phyloP scores from a whole-genome alignment of 2,888 invertebrate species.

The Oligia fasciuncula region DNA sequence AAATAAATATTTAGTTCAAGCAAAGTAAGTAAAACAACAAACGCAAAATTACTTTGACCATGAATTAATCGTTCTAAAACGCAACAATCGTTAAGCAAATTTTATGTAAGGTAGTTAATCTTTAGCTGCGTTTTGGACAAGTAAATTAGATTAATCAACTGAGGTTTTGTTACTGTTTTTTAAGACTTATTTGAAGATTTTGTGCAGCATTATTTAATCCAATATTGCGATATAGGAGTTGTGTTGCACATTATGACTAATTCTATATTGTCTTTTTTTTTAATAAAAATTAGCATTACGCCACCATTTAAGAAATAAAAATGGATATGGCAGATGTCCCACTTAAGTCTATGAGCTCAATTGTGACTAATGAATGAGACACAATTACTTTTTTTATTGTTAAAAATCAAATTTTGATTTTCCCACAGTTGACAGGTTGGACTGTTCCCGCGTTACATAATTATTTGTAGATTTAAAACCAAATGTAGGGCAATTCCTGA shows the following conservation, averaged over 20 bases:
- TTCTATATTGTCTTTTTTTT: not conserved
- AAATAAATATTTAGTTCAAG: slow-evolving; percentile 1
- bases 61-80: slow-evolving; percentile 33
- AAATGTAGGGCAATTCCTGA: not conserved
- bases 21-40: not conserved
- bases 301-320: no score
- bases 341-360: not conserved
- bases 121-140: slow-evolving; percentile 1
- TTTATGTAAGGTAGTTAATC: not conserved
- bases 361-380: no score
- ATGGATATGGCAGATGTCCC: not conserved
- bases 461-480: not conserved
- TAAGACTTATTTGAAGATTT: not conserved
- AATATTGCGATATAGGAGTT: not conserved
- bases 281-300: not conserved
- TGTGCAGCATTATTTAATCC: not conserved
- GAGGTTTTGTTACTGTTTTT: not conserved
- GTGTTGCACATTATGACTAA: not conserved
- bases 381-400: no score
- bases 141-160: not conserved
- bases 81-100: slow-evolving; percentile 16
- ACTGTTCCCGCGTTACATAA: not conserved
- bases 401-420: no score
- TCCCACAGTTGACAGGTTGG: not conserved
- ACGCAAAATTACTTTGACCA: slow-evolving; percentile 19